phyloP scores from a whole-genome alignment of 1,140 invertebrate species.

The Calosoma granatense region DNA sequence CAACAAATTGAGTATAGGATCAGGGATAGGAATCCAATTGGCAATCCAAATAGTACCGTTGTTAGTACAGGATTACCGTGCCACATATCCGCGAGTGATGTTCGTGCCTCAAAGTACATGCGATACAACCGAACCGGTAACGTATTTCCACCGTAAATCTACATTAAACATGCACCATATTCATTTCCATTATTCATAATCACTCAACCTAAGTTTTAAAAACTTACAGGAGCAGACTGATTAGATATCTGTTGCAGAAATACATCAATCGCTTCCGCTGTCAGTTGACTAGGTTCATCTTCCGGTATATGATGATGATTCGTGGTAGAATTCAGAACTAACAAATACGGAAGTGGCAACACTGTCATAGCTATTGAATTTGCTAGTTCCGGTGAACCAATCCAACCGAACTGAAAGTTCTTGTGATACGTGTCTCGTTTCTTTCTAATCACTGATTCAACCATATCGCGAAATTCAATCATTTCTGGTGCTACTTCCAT shows the following conservation, averaged over 20 bases:
- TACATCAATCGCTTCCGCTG: conserved; percentile 62
- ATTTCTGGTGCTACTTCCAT: conserved; percentile 71
- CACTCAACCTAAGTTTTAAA: conserved; percentile 13
- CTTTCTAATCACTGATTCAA: conserved; percentile 69
- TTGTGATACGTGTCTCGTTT: conserved; percentile 70
- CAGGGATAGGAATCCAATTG: conserved; percentile 81
- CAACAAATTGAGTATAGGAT: conserved; percentile 92
- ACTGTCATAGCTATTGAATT: conserved; percentile 84
- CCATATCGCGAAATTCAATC: conserved; percentile 73
- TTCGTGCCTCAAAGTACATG: conserved; percentile 64
- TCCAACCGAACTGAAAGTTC: conserved; percentile 88
- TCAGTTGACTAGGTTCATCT: conserved; percentile 69
- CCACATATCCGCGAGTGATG: conserved; percentile 75
- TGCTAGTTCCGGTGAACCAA: conserved; percentile 71
- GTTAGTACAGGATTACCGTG: conserved; percentile 82
- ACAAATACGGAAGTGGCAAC: conserved; percentile 70
- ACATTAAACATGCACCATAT: conserved; percentile 10
- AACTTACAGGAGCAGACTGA: conserved; percentile 57
- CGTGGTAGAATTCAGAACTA: conserved; percentile 83
- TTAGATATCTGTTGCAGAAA: conserved; percentile 68
- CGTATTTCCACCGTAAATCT: conserved; percentile 71
- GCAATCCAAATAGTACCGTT: conserved; percentile 76
- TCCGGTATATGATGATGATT: conserved; percentile 84
- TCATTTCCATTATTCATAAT: conserved; percentile 7
- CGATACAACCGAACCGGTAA: conserved; percentile 61